These are phyloP conservation scores for Drosophila sechellia DNA, from an alignment of 1,140 invertebrate species.

Conservation along the genomic window DNA sequence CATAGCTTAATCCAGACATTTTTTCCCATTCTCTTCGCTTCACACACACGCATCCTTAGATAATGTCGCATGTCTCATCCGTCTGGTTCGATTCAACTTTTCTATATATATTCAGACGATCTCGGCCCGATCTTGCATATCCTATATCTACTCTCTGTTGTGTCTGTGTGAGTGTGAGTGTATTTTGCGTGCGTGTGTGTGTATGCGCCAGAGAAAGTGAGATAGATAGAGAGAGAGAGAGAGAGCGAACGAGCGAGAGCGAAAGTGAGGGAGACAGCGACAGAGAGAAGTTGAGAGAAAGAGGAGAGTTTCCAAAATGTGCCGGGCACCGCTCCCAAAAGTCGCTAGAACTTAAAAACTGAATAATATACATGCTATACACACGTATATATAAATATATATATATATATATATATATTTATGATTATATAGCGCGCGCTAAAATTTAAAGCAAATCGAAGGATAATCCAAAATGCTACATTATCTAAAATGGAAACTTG, in stretches of 20 bases:
- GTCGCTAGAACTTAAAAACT: constrained; percentile 63
- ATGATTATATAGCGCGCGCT: constrained; percentile 49
- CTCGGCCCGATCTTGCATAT: constrained; percentile 22
- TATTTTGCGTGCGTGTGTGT: neutral
- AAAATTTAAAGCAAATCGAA: constrained; percentile 29
- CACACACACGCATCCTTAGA: constrained; percentile 16
- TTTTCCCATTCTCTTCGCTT: constrained; percentile 19
- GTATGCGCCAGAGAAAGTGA: constrained; percentile 2
- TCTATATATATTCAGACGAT: neutral
- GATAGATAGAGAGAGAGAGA: neutral
- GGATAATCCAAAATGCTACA: constrained; percentile 50
- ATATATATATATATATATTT: constrained; percentile 34
- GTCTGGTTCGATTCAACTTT: constrained; percentile 18
- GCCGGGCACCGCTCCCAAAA: constrained; percentile 61
- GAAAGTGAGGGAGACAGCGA: constrained; percentile 1
- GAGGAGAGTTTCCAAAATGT: constrained; percentile 45
- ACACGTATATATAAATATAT: constrained; percentile 41
- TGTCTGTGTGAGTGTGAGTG: neutral
- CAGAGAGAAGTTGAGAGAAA: constrained; percentile 14
- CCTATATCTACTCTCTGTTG: neutral
- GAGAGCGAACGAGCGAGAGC: neutral
- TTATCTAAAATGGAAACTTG: constrained; percentile 18
- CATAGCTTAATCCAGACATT: constrained; percentile 62
- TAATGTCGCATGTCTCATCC: constrained; percentile 22
- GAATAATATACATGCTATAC: constrained; percentile 50